A percentile compares a stretch with the other conserved stretches of the same genome.
phyloP scores from a whole-genome alignment of 1,140 invertebrate genomes.

The Anastrepha ludens region DNA sequence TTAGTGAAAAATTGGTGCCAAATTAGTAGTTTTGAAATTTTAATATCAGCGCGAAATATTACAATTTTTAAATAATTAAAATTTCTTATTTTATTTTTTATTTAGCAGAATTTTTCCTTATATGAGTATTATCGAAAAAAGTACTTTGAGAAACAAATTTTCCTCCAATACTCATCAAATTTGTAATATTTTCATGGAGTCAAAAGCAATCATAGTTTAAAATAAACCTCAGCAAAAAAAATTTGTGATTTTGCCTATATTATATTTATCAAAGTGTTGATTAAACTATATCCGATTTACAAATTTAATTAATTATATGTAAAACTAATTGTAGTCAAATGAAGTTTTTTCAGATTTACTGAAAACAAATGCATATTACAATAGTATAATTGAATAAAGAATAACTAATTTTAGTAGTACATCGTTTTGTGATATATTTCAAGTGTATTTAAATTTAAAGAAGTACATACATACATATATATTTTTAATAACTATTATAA shows the following conservation, averaged over 20 bases:
- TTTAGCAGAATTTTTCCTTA: too few species aligned
- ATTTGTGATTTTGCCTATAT: neutral
- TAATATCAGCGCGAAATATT: neutral
- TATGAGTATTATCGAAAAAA: neutral
- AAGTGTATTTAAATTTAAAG: conserved; percentile 39
- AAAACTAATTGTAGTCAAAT: conserved; percentile 24
- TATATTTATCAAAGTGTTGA: neutral
- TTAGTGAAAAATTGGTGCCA: neutral
- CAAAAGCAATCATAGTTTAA: conserved; percentile 48
- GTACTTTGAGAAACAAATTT: neutral
- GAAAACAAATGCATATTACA: neutral
- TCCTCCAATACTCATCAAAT: neutral
- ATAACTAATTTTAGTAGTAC: conserved; percentile 5
- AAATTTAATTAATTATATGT: conserved; percentile 46
- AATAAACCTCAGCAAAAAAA: neutral
- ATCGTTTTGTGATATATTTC: conserved; percentile 39
- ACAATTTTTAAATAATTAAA: neutral
- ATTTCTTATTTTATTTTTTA: too few species aligned
- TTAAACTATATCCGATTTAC: neutral
- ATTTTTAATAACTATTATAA: conserved; percentile 34
- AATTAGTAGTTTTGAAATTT: neutral
- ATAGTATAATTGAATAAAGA: neutral
- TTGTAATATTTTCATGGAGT: conserved; percentile 16
- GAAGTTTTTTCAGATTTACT: conserved; percentile 21
- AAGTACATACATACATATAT: conserved; percentile 39